These are phyloP conservation scores for Rhinophrynus dorsalis DNA, from an alignment of 2,797 vertebrate species.

Conservation along the genomic window DNA sequence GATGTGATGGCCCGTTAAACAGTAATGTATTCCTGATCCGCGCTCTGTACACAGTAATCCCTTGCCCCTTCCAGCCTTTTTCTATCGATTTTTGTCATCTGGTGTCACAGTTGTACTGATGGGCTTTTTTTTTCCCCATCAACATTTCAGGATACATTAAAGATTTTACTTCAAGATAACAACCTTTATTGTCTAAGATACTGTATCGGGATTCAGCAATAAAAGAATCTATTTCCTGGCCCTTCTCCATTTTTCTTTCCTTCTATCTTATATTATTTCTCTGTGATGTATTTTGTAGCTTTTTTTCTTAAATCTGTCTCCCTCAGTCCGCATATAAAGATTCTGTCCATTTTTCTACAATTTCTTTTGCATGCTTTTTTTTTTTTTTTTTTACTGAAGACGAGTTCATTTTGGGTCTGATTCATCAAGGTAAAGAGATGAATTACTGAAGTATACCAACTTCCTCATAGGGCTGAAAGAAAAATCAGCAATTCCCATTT, in stretches of 20 bases:
- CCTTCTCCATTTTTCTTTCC: neutral
- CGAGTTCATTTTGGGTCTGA: no score
- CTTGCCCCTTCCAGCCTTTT: slow-evolving; percentile 40
- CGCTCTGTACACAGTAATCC: slow-evolving; percentile 38
- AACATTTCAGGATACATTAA: slow-evolving; percentile 48
- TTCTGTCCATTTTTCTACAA: no score
- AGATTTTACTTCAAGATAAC: slow-evolving; percentile 47
- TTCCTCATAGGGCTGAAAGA: no score
- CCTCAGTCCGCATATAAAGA: no score
- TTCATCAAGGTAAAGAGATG: no score
- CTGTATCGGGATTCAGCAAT: slow-evolving; percentile 10
- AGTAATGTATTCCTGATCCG: slow-evolving; percentile 48
- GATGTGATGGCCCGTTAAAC: slow-evolving; percentile 41
- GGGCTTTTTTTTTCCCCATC: slow-evolving; percentile 38
- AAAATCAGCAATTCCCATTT: no score
- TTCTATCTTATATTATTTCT: neutral
- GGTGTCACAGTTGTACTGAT: slow-evolving; percentile 42
- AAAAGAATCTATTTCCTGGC: slow-evolving; percentile 12
- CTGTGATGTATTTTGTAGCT: neutral
- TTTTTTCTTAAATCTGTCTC: neutral
- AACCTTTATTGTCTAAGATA: slow-evolving; percentile 34
- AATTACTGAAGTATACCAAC: no score
- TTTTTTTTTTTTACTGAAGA: no score
- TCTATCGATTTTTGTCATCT: slow-evolving; percentile 48
- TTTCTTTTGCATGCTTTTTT: no score